Evolutionary conservation across 2,113 vertebrate species (phyloP).

Genomic region (Mus musculus): DNA sequence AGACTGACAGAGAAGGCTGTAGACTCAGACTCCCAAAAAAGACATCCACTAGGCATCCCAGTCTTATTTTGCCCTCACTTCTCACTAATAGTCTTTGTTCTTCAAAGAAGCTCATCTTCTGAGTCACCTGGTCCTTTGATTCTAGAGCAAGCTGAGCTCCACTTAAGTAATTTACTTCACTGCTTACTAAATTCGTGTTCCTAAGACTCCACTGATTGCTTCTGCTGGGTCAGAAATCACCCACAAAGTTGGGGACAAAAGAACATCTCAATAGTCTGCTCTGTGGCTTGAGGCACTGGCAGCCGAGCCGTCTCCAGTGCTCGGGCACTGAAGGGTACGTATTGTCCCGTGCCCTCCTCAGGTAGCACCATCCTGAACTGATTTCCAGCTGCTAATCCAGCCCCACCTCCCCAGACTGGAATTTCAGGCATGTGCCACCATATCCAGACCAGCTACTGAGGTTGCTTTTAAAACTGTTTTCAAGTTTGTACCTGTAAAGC

Average conservation of each 20-base stretch:
- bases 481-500: neutral
- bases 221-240: slow-evolving; percentile 35
- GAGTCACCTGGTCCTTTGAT: neutral
- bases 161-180: neutral
- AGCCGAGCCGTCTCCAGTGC: neutral
- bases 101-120: slow-evolving; percentile 23
- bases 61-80: neutral
- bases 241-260: neutral
- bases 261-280: neutral
- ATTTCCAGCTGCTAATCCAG: neutral
- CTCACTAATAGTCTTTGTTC: neutral
- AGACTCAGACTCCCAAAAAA: neutral
- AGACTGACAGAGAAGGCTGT: neutral
- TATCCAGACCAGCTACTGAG: neutral
- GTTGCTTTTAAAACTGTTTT: neutral
- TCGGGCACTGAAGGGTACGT: neutral
- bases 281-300: neutral
- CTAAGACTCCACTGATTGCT: slow-evolving; percentile 13
- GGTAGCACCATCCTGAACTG: neutral
- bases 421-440: neutral
- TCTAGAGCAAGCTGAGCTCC: slow-evolving; percentile 39
- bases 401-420: too few relatives aligned
- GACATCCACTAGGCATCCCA: neutral
- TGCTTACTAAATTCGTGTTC: neutral
- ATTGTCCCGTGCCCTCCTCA: neutral